These are phyloP conservation scores for Campylomormyrus numenius DNA, from an alignment of 2,113 vertebrate genomes.

Conservation along the genomic window DNA sequence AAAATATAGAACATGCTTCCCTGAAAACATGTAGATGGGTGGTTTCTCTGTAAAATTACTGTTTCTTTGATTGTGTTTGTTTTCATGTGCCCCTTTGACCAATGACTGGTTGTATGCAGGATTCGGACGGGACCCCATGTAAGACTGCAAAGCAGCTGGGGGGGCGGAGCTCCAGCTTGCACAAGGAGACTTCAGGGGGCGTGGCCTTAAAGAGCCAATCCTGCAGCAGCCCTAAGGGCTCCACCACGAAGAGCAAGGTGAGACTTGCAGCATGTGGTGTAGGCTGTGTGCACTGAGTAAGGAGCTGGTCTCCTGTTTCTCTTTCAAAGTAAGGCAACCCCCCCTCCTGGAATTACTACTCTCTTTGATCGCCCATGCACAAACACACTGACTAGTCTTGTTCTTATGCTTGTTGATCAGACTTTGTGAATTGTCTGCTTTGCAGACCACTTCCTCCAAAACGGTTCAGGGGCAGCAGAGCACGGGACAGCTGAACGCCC, in stretches of 20 bases:
- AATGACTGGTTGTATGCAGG: slow-evolving; percentile 52
- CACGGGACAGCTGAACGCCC: slow-evolving; percentile 66
- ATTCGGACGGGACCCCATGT: slow-evolving; percentile 91
- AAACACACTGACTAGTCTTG: not conserved
- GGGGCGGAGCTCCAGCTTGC: slow-evolving; percentile 62
- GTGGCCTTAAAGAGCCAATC: slow-evolving; percentile 52
- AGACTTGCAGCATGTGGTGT: slow-evolving; percentile 17
- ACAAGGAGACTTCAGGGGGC: slow-evolving; percentile 67
- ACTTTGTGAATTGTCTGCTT: not conserved
- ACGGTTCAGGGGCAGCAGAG: slow-evolving; percentile 76
- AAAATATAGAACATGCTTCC: not conserved
- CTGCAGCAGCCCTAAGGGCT: slow-evolving; percentile 50
- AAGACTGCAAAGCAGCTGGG: slow-evolving; percentile 87
- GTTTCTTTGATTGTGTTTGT: not conserved
- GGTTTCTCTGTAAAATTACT: not conserved
- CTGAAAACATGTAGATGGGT: not conserved
- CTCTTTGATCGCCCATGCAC: not conserved
- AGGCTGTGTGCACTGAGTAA: not conserved
- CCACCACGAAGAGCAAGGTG: slow-evolving; percentile 82
- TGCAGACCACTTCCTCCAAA: slow-evolving; percentile 50
- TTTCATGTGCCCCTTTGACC: not conserved
- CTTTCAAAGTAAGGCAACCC: not conserved
- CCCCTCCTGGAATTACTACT: not conserved
- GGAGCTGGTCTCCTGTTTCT: not conserved
- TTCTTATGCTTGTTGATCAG: not conserved